Conservation (phyloP, 2,888 invertebrate species). For the Apoderus coryli region DNA sequence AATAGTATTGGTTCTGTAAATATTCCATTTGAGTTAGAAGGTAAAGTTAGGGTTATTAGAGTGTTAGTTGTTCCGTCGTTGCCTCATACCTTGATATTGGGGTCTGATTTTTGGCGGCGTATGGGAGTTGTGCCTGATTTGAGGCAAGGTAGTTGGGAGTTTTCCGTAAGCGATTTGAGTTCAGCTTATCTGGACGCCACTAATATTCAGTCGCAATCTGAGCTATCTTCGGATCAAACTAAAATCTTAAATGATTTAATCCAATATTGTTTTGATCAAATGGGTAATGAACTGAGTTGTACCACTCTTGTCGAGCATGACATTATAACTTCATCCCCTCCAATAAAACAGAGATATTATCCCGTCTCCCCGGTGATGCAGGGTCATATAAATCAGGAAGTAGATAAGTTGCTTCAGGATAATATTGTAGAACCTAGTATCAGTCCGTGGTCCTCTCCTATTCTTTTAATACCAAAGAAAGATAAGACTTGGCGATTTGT, state of each 20-base stretch:
- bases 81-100: too few relatives aligned
- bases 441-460: slow-evolving; percentile 21
- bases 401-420: slow-evolving; percentile 11
- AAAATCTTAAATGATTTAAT: slow-evolving; percentile 4
- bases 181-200: too few relatives aligned
- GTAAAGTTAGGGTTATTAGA: slow-evolving; percentile 11
- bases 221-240: slow-evolving; percentile 3
- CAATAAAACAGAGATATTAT: slow-evolving; percentile 14
- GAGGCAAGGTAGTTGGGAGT: too few relatives aligned
- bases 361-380: slow-evolving; percentile 9
- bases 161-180: too few relatives aligned
- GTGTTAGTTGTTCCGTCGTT: slow-evolving; percentile 15
- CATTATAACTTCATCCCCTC: slow-evolving; percentile 6
- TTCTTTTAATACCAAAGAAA: slow-evolving; percentile 19
- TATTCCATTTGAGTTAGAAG: slow-evolving; percentile 4
- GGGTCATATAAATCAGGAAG: slow-evolving; percentile 7
- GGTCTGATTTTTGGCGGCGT: too few relatives aligned
- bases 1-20: slow-evolving; percentile 5
- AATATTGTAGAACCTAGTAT: slow-evolving; percentile 19
- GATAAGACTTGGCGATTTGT: slow-evolving; percentile 21
- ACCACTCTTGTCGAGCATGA: slow-evolving; percentile 10
- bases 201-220: background rate
- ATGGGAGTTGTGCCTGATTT: too few relatives aligned
- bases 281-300: slow-evolving; percentile 8
- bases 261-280: slow-evolving; percentile 2